A percentile compares a stretch with the other conserved stretches of the same genome.
Evolutionary conservation across 2,888 invertebrate species (phyloP).

Genomic region (Latrodectus elegans): DNA sequence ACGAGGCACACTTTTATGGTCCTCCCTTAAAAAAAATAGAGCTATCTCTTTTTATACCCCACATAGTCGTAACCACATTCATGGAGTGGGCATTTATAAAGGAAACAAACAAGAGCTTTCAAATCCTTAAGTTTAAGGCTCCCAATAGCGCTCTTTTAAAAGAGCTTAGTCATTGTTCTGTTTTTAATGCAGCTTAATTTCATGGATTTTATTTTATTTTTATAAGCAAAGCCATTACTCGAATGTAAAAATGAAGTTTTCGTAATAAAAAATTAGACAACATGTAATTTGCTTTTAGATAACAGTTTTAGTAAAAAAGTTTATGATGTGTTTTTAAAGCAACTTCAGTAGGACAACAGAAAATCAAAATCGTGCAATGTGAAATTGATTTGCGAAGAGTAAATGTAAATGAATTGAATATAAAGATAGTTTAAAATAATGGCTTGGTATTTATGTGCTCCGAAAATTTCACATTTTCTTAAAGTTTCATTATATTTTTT

Average conservation of each 20-base stretch:
- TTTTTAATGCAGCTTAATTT: slow-evolving; percentile 26
- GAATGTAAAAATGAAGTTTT: slow-evolving; percentile 19
- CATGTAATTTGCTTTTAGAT: slow-evolving; percentile 14
- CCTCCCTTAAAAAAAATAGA: slow-evolving; percentile 26
- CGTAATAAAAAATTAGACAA: slow-evolving; percentile 12
- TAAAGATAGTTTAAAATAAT: no score
- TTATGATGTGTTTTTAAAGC: no score
- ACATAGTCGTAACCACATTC: slow-evolving; percentile 19
- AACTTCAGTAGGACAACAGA: no score
- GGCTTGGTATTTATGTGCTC: no score
- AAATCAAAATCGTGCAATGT: no score
- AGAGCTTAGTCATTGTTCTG: slow-evolving; percentile 2
- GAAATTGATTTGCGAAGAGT: no score
- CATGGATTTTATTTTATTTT: slow-evolving; percentile 6
- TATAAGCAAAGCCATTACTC: slow-evolving; percentile 17
- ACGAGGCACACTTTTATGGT: slow-evolving; percentile 5
- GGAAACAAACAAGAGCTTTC: slow-evolving; percentile 12
- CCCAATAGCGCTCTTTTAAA: background rate
- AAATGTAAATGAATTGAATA: no score
- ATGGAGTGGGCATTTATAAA: slow-evolving; percentile 9
- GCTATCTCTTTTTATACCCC: slow-evolving; percentile 31
- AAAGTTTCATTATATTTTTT: no score
- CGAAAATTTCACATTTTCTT: no score
- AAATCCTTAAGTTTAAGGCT: slow-evolving; percentile 9
- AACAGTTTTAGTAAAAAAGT: no score